Evolutionary conservation across 2,113 vertebrate species (phyloP).

Genomic region (Herpetotheres cachinnans): DNA sequence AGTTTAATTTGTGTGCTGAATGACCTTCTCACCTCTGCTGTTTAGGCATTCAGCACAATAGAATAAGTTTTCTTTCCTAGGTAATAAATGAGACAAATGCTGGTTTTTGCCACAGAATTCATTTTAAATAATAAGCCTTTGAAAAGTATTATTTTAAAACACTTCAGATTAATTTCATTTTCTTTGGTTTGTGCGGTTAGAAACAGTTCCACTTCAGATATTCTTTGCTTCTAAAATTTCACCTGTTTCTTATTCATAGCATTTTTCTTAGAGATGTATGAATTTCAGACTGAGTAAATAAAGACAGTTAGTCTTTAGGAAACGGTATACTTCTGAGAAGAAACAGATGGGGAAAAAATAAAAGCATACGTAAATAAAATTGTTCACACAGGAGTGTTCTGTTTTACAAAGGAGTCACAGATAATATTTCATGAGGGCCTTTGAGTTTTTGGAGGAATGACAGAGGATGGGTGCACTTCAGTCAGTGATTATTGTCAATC

Average conservation of each 20-base stretch:
- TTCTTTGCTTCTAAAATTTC: conserved; percentile 17
- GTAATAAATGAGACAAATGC: not conserved
- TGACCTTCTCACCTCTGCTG: not conserved
- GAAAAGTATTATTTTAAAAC: not conserved
- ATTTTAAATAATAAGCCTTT: conserved; percentile 1
- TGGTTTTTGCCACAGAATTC: not conserved
- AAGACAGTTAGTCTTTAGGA: not conserved
- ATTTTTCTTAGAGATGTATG: not conserved
- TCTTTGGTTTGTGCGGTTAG: not conserved
- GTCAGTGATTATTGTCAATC: not conserved
- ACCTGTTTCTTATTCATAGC: conserved; percentile 19
- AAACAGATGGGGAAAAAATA: not conserved
- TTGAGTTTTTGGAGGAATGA: not conserved
- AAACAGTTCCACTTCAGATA: not conserved
- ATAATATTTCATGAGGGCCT: not conserved
- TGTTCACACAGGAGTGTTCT: not conserved
- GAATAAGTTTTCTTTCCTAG: not conserved
- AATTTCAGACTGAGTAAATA: not conserved
- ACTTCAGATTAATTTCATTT: not conserved
- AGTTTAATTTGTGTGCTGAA: not conserved
- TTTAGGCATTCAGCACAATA: not conserved
- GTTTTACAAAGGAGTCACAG: not conserved
- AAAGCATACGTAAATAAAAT: not conserved
- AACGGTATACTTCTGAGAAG: not conserved
- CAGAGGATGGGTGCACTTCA: not conserved